Evolutionary conservation across 2,797 vertebrate species (phyloP), one percentile per base, ranked within the genome.

Genomic region (Mus minutoides): DNA sequence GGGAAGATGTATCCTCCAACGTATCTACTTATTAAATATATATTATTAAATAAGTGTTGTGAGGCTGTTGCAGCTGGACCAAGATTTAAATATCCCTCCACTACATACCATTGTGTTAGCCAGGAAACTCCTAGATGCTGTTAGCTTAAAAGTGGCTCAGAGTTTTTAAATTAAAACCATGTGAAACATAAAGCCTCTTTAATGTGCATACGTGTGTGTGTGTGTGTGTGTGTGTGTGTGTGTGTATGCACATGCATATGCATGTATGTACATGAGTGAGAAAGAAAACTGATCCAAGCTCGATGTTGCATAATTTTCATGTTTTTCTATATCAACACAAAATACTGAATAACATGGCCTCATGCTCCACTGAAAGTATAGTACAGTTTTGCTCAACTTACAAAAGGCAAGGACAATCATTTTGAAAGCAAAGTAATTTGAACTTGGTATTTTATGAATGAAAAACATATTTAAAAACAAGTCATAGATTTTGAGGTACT

Each of bases 21-120:
- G 92, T 58, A 79, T 78, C 43, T 93, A 82, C 78, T 71, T 94
- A 96, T 69, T 94, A 92, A 97, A 85, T 54, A 29, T 75, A 10
- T 69, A 62, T 49, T 49, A 91, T 91, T 96, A 77, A 93, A 84
- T 37, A 86, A 85, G 92, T 90, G 58, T 19, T 83, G 73, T 71
- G 49, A 94, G 40, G 26, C 67, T 5, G 16, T 69, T 96, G 17
- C 10, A 93, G 43, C 43, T 91, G 49, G 37, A 54, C 58, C 75
- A 56, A 56, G n/a, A 67, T 34, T 94, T 90, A 60, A 95, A 67
- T 43, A 54, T 10, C 0, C 16, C 13, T 29, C 56, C 78, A 73
- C 31, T 3, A 13, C 6, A 49, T 37, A 49, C 19, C 76, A 76
- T 58, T 22, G 31, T 37, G 37, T 60, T 95, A 85, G 71, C 58